Evolutionary conservation across 2,888 invertebrate genomes (phyloP).

Genomic region (Aphidius colemani): DNA sequence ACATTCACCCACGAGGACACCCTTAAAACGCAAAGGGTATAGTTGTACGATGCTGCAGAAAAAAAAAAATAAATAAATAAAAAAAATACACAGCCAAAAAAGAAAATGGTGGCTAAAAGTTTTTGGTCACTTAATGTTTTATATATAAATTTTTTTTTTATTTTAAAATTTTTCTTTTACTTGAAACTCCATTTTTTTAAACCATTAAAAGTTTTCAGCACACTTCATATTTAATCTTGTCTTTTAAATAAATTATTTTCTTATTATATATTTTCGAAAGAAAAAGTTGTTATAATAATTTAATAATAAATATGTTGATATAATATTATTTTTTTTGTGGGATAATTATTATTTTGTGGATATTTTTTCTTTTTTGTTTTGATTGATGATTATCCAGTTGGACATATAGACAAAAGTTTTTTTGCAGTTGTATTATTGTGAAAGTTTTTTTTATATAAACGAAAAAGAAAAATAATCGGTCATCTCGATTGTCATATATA

Average conservation of each 20-base stretch:
- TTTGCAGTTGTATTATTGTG: slow-evolving; percentile 1
- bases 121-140: slow-evolving; percentile 25
- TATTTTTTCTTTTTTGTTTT: slow-evolving; percentile 26
- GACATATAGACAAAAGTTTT: slow-evolving; percentile 48
- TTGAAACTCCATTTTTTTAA: too few relatives aligned
- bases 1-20: slow-evolving; percentile 33
- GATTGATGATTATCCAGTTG: slow-evolving; percentile 47
- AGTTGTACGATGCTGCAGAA: slow-evolving; percentile 18
- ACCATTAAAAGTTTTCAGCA: slow-evolving; percentile 12
- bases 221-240: neutral
- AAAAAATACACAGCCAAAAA: slow-evolving; percentile 8
- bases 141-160: too few relatives aligned
- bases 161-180: slow-evolving; percentile 16
- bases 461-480: slow-evolving; percentile 38
- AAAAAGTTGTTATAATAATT: slow-evolving; percentile 13
- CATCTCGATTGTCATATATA: slow-evolving; percentile 46
- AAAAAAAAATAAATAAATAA: slow-evolving; percentile 6
- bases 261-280: slow-evolving; percentile 9
- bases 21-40: slow-evolving; percentile 22
- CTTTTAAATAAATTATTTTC: slow-evolving; percentile 1
- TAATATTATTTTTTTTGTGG: neutral
- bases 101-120: slow-evolving; percentile 25
- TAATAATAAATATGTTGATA: neutral
- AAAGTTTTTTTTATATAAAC: slow-evolving; percentile 6
- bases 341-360: neutral